phyloP scores from a whole-genome alignment of 2,888 invertebrate species.

The Meliscaeva auricollis region DNA sequence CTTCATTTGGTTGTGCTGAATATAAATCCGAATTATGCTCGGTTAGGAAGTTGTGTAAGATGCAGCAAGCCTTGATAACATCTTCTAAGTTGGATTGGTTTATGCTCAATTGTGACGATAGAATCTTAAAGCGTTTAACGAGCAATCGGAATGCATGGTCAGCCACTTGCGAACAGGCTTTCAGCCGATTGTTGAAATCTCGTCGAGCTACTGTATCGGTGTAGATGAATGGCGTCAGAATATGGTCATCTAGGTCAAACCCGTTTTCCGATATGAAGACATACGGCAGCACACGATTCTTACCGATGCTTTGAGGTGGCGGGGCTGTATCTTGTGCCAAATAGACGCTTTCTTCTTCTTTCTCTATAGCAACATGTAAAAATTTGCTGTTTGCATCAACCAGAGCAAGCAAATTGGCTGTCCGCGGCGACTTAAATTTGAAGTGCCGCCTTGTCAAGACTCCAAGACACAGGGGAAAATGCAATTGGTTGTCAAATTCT shows the following conservation, averaged over 20 bases:
- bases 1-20: background rate
- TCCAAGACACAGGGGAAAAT: conserved; percentile 71
- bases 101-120: conserved; percentile 39
- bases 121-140: conserved; percentile 53
- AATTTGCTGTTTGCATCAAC: conserved; percentile 71
- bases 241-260: conserved; percentile 68
- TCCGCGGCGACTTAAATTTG: conserved; percentile 53
- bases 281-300: conserved; percentile 66
- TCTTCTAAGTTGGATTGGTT: conserved; percentile 57
- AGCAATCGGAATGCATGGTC: conserved; percentile 66
- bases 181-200: conserved; percentile 52
- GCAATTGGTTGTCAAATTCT: conserved; percentile 68
- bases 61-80: conserved; percentile 60
- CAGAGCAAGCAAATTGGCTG: conserved; percentile 60
- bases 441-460: conserved; percentile 72
- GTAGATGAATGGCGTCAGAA: conserved; percentile 69
- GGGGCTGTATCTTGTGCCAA: conserved; percentile 60
- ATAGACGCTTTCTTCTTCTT: conserved; percentile 47
- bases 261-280: conserved; percentile 72
- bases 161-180: conserved; percentile 44
- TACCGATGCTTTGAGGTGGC: conserved; percentile 67
- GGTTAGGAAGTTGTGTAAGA: conserved; percentile 72
- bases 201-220: conserved; percentile 43
- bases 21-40: conserved; percentile 60
- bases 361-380: conserved; percentile 74